A percentile compares a stretch with the other conserved stretches of the same genome.
Evolutionary conservation across 1,140 invertebrate genomes (phyloP).

Genomic region (Cyrtorhinus lividipennis): DNA sequence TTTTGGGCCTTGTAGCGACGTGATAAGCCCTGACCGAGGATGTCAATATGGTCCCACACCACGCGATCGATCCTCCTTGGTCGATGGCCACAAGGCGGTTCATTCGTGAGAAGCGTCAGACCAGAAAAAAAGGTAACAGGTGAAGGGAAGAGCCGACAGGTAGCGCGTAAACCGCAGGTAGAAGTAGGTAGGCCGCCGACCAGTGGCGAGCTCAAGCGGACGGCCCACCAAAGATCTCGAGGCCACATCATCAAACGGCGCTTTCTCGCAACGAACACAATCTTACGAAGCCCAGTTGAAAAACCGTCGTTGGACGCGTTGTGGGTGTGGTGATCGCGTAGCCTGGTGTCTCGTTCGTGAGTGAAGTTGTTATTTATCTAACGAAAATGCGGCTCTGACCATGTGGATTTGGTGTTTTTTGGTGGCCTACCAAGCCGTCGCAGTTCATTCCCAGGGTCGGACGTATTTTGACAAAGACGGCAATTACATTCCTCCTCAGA

Average conservation of each 20-base stretch:
- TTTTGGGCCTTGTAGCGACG: no score
- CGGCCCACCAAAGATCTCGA: background rate
- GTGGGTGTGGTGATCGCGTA: conserved; percentile 6
- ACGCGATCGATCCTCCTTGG: no score
- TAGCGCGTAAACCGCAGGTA: no score
- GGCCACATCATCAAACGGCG: background rate
- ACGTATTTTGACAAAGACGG: conserved; percentile 11
- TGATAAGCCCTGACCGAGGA: no score
- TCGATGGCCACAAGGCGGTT: no score
- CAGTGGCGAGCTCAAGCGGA: conserved; percentile 2
- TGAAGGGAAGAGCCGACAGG: no score
- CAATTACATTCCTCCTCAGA: conserved; percentile 7
- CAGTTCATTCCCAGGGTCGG: conserved; percentile 4
- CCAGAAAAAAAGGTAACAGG: no score
- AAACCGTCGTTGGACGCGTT: background rate
- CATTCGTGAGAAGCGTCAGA: no score
- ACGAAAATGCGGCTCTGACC: background rate
- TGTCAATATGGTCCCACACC: no score
- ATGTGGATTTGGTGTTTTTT: background rate
- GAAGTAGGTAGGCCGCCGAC: background rate
- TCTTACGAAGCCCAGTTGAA: background rate
- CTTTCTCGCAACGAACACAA: background rate
- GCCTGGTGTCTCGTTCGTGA: background rate
- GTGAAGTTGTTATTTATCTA: background rate
- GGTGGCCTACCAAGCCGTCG: background rate